A percentile compares a stretch with the other conserved stretches of the same genome.
These are phyloP conservation scores for Varanus komodoensis DNA, from an alignment of 2,113 vertebrate species.

Conservation along the genomic window DNA sequence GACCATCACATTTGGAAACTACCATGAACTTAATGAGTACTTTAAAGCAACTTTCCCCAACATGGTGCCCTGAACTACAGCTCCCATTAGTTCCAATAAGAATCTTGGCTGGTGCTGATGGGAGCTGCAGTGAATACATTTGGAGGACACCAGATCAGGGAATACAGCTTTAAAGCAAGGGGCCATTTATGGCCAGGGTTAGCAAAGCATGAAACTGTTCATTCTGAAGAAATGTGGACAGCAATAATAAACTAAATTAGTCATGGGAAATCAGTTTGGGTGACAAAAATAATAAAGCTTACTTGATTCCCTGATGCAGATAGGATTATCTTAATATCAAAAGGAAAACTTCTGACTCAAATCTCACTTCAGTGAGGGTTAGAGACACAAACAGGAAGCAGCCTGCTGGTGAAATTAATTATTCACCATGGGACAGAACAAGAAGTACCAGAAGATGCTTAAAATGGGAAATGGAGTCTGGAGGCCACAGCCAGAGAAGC, in stretches of 20 bases:
- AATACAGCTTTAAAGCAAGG: background rate
- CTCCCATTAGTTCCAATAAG: too few relatives aligned
- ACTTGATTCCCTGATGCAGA: slow-evolving; percentile 43
- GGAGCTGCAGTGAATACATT: too few relatives aligned
- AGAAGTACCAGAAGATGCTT: slow-evolving; percentile 31
- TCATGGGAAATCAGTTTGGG: slow-evolving; percentile 25
- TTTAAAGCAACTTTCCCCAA: background rate
- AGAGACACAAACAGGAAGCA: slow-evolving; percentile 51
- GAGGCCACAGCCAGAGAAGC: slow-evolving; percentile 7
- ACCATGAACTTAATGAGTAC: rapidly evolving
- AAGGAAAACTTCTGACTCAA: slow-evolving; percentile 46
- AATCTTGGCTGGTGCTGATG: too few relatives aligned
- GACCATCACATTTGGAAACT: background rate
- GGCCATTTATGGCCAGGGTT: background rate
- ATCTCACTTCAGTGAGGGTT: slow-evolving; percentile 55
- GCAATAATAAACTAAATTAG: background rate
- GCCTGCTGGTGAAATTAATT: slow-evolving; percentile 64
- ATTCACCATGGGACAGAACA: slow-evolving; percentile 53
- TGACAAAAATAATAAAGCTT: slow-evolving; percentile 6
- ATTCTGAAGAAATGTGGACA: background rate
- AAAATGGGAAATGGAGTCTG: slow-evolving; percentile 11
- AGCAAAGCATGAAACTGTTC: rapidly evolving
- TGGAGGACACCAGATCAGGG: too few relatives aligned
- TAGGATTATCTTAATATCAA: slow-evolving; percentile 40
- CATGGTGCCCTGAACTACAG: too few relatives aligned